Evolutionary conservation across 2,113 vertebrate genomes (phyloP), one percentile per base, ranked within the genome.

Genomic region (Scomber japonicus): DNA sequence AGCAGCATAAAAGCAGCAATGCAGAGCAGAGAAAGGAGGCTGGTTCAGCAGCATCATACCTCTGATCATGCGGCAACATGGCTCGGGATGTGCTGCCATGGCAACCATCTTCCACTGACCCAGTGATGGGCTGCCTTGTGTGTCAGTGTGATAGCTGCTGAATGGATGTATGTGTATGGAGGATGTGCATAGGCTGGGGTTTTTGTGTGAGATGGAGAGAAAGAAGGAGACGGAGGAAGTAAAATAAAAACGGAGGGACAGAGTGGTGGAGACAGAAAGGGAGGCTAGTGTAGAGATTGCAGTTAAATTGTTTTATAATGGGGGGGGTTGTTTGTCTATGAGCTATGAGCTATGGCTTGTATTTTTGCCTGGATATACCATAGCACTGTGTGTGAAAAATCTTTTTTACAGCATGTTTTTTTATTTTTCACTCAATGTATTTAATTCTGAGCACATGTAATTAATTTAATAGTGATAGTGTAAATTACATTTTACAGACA

Each of bases 101-200:
- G 95, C 92, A 96, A 96, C 95, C 64, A 76, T 89, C 91, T 87
- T 93, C 87, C 89, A 91, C 84, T 94, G 94, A 94, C 92, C 90
- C 88, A 92, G 78, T 92, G 92, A 94, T 85, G 86, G 77, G 81
- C 81, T 85, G 89, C 80, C 71, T 88, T 78, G 91, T 87, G 86
- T 94, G 92, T 93, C 71, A 86, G 86, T 81, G 80, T 88, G 79
- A 81, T 87, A 86, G 88, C 73, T 81, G 68, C 71, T 88, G 78
- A 85, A 67, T 16, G 24, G 56, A 69, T 75, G 64, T 48, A 65
- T 81, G 83, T 63, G 74, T 21, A 21, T 83, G 82, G 50, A 51
- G 74, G n/a, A 12, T 68, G 78, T 30, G 57, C 17, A 56, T 51
- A 2, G 15, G 10, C 53, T 55, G 49, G 48, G 49, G 40, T 66